A percentile compares a stretch with the other conserved stretches of the same genome.
Evolutionary conservation across 1,140 invertebrate species (phyloP).

Genomic region (Aleiodes sp.): DNA sequence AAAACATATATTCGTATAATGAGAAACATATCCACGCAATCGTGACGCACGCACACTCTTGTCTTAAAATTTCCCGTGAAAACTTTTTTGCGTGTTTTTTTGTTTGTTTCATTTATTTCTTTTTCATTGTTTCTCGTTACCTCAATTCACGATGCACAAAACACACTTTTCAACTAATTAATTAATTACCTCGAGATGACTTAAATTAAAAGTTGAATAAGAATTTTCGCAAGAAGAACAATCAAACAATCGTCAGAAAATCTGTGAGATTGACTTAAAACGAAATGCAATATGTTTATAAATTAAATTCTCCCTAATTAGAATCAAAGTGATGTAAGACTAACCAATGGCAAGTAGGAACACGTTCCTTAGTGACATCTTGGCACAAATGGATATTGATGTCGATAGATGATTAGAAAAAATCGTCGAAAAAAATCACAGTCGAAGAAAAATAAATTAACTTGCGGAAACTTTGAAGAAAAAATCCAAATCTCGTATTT

Average conservation of each 20-base stretch:
- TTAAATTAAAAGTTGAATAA: not conserved
- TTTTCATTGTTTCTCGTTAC: too few relatives aligned
- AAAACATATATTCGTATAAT: conserved; percentile 35
- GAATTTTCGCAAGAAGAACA: too few relatives aligned
- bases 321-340: not conserved
- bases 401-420: not conserved
- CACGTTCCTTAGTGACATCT: conserved; percentile 27
- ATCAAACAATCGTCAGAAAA: too few relatives aligned
- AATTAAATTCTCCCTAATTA: not conserved
- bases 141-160: not conserved
- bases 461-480: not conserved
- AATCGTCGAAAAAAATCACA: conserved; percentile 14
- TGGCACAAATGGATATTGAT: not conserved
- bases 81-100: not conserved
- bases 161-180: not conserved
- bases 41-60: conserved; percentile 28
- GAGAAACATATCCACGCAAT: conserved; percentile 39
- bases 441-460: not conserved
- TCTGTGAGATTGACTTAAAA: too few relatives aligned
- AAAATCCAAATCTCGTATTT: not conserved
- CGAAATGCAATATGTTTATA: too few relatives aligned
- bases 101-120: not conserved
- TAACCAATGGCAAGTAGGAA: conserved; percentile 23
- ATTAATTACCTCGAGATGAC: not conserved
- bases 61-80: not conserved